Evolutionary conservation across 1,140 invertebrate genomes (phyloP), one percentile per base, ranked within the genome.

Genomic region (Aphelinus atriplicis): DNA sequence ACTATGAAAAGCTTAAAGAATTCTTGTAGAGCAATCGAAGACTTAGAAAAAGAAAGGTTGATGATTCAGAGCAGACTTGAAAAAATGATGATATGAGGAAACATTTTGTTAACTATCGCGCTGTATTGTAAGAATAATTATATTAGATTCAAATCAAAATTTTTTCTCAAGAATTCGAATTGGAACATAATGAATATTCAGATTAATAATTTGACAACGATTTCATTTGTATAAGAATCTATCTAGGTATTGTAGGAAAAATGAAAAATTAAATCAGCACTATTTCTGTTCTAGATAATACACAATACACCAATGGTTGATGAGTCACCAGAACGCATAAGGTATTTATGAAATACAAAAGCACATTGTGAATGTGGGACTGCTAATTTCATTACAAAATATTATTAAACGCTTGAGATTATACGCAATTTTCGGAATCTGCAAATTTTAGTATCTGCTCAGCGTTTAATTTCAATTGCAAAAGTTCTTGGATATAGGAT

Each of bases 241-340:
- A 26, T 26, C 51, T 53, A 6, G 51, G 51, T 53, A 53, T 6
- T 53, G 4, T 4, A 4, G 4, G 9, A 53, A 6, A 53, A 53
- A 53, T 53, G 4, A 53, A 6, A 6, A 9, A 53, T 9, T 26
- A 26, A 26, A 26, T 26, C 26, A 55, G 3, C 60, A 46, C 7
- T 9, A 2, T 71, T 77, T 83, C 82, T 79, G 47, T 86, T 87
- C 7, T 82, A 88, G 87, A 87, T 88, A 81, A 88, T 87, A 48
- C 87, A 88, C 83, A 87, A 87, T 73, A 83, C 84, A 62, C 79
- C 85, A 71, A 78, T 84, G 77, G 79, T 84, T 84, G 85, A 83
- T 73, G 82, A 86, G 78, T 77, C 86, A 46, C 79, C 81, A 71
- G 83, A 87, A 76, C 83, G 81, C 67, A 83, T 81, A 7, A 85